Percentiles rank a stretch among this genome's conserved stretches.
Conservation (phyloP, 2,113 vertebrate genomes). For the Piliocolobus tephrosceles region DNA sequence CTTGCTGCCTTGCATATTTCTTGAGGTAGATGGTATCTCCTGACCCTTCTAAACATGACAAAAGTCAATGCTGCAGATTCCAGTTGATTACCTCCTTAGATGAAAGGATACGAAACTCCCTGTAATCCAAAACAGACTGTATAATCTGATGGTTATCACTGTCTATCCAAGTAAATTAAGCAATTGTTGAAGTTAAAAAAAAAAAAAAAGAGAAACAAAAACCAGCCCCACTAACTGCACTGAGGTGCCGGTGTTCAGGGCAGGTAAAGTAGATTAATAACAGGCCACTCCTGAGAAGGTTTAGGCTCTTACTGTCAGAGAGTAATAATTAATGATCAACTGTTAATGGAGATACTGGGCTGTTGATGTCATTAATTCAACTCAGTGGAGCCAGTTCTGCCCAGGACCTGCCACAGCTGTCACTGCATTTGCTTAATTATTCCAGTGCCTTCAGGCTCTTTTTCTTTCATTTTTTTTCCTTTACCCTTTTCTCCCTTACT, state of each 20-base stretch:
- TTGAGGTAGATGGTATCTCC: conserved; percentile 18
- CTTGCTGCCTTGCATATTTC: neutral
- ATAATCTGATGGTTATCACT: conserved; percentile 21
- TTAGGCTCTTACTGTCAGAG: conserved; percentile 88
- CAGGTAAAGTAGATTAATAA: conserved; percentile 88
- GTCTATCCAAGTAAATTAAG: conserved; percentile 49
- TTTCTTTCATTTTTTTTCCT: conserved; percentile 72
- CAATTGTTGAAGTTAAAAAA: conserved; percentile 4
- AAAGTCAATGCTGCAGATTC: neutral
- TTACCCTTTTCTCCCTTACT: conserved; percentile 50
- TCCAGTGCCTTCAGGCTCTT: conserved; percentile 88
- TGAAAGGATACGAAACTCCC: neutral
- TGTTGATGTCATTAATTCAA: conserved; percentile 95
- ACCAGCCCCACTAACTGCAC: neutral
- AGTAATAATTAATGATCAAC: conserved; percentile 94
- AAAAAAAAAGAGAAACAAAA: neutral
- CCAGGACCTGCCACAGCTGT: conserved; percentile 94
- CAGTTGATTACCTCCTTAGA: neutral
- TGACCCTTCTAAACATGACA: neutral
- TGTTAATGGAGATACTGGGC: conserved; percentile 90
- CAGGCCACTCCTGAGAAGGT: conserved; percentile 84
- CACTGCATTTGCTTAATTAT: conserved; percentile 95
- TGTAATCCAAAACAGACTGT: neutral
- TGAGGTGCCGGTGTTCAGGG: conserved; percentile 77
- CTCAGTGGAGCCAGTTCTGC: conserved; percentile 93